Percentiles rank a stretch among this genome's conserved stretches.
Conservation (phyloP, 2,113 vertebrate species). For the Anolis sagrei region DNA sequence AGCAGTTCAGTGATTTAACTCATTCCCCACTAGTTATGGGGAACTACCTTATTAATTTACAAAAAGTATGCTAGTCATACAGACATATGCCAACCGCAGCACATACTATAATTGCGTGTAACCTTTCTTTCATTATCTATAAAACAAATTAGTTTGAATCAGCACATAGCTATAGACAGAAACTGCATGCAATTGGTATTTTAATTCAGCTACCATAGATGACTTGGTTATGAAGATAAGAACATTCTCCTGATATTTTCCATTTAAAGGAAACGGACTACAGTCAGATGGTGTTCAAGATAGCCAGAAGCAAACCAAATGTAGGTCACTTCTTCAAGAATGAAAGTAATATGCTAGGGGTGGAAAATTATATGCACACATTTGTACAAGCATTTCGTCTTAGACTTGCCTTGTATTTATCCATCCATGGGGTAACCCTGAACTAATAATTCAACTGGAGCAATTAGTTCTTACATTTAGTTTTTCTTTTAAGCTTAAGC, state of each 20-base stretch:
- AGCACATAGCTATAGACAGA: background rate
- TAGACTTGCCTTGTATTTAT: background rate
- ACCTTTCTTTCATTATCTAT: background rate
- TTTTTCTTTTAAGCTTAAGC: background rate
- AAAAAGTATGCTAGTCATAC: background rate
- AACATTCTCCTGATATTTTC: conserved; percentile 21
- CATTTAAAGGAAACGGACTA: conserved; percentile 22
- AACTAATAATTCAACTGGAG: background rate
- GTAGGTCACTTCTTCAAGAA: conserved; percentile 70
- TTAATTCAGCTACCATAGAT: background rate
- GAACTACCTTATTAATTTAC: background rate
- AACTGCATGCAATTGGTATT: background rate
- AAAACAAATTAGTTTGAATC: background rate
- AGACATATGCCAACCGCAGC: background rate
- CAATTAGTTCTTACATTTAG: background rate
- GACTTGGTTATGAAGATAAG: background rate
- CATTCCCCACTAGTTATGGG: too few relatives aligned
- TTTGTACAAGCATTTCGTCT: conserved; percentile 8
- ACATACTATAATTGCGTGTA: background rate
- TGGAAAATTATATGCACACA: conserved; percentile 13
- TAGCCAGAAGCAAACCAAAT: conserved; percentile 69
- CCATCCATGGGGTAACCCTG: background rate
- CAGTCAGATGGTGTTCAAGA: conserved; percentile 26
- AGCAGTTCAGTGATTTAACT: too few relatives aligned
- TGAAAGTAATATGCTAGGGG: conserved; percentile 52